Evolutionary conservation across 2,113 vertebrate species (phyloP), one percentile per base, ranked within the genome.

Genomic region (Sinocyclocheilus rhinocerous): DNA sequence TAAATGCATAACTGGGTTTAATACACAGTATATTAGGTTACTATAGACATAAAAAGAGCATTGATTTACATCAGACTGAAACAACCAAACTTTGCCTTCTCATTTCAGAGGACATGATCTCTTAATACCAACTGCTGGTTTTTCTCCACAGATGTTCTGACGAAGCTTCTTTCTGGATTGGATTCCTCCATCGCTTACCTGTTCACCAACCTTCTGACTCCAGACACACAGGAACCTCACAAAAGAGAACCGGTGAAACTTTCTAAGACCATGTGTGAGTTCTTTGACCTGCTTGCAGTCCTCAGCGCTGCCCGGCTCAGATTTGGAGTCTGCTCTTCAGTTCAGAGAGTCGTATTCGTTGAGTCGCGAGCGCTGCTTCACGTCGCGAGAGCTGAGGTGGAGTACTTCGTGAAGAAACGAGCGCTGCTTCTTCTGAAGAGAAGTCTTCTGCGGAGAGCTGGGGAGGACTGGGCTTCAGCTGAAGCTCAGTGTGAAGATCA

Each of bases 401-500:
- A 91, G 39, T 93, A 95, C 69, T 93, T 95, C 77, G 92, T 97
- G 59, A 96, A 95, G 89, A 98, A 95, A 88, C 93, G 92, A 83
- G 88, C 90, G 0, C 90, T 98, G 81, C 82, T 97, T 59, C 91
- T 99, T 4, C 90, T 99, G 75, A 99, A 99, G 93, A 96, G 92
- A 87, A 95, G 92, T 11, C 85, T 97, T 15, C 94, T 97, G 12
- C 90, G 88, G 72, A 97, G 93, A 86, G 89, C 93, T 1, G 95
- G 96, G 20, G 97, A 99, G 88, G 96, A 97, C 87, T 92, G 93
- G 82, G 80, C 70, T n/a, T 45, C 76, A 0, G 93, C 84, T 24
- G 90, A 87, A 4, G 12, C 3, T 36, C 36, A 36, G 36, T 36
- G 36, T 36, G 36, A 36, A 36, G 36, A 36, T 36, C 36, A 36